Conservation (phyloP, 2,113 vertebrate genomes). For the Himantopus leucocephalus region DNA sequence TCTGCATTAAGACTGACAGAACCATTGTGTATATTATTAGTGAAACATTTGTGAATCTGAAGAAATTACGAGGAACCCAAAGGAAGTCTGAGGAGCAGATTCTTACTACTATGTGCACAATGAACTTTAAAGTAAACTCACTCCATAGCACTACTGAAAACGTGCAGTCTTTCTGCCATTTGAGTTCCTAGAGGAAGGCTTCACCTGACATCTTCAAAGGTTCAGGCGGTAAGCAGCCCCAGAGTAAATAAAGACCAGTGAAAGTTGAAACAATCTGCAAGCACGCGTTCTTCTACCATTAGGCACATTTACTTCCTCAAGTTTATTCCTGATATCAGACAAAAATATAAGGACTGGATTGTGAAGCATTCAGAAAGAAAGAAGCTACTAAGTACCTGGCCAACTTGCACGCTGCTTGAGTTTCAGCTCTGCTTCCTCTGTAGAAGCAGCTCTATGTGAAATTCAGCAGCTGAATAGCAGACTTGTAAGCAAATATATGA, state of each 20-base stretch:
- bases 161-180: neutral
- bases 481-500: neutral
- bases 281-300: neutral
- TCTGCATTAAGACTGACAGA: neutral
- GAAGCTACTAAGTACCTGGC: neutral
- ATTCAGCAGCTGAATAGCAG: neutral
- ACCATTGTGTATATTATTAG: constrained; percentile 12
- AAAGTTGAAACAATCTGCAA: neutral
- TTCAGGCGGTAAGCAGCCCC: neutral
- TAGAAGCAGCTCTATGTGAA: neutral
- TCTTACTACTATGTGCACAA: neutral
- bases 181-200: neutral
- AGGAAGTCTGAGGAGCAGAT: neutral
- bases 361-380: neutral
- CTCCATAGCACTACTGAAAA: neutral
- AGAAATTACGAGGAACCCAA: neutral
- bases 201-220: neutral
- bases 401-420: neutral
- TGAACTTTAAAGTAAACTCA: neutral
- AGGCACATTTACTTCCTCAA: neutral
- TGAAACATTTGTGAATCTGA: constrained; percentile 1
- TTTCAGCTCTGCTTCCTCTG: neutral
- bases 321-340: neutral
- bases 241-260: neutral
- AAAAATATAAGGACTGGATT: neutral